These are phyloP conservation scores for Xylocampa areola DNA, from an alignment of 2,888 invertebrate species.

Conservation along the genomic window DNA sequence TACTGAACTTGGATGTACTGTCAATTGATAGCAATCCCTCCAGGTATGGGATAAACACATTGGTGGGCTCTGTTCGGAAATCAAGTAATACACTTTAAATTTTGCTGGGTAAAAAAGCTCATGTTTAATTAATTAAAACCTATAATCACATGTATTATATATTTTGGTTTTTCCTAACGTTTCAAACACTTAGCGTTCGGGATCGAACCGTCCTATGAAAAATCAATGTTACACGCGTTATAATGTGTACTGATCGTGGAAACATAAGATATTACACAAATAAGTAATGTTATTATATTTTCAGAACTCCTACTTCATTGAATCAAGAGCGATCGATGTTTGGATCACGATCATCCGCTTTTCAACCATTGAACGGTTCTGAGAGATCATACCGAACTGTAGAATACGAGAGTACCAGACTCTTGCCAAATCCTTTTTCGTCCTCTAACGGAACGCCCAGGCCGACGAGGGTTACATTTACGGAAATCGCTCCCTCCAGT, in stretches of 20 bases:
- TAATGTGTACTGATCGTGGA: too few species aligned
- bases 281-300: conserved; percentile 1
- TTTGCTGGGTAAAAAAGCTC: too few species aligned
- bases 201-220: too few species aligned
- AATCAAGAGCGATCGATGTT: conserved; percentile 73
- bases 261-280: background rate
- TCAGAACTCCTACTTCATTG: conserved; percentile 70
- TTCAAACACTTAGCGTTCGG: too few species aligned
- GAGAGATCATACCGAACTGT: conserved; percentile 73
- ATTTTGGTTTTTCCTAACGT: too few species aligned
- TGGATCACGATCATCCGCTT: conserved; percentile 82
- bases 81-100: background rate
- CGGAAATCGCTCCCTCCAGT: conserved; percentile 59
- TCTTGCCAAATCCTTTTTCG: conserved; percentile 83
- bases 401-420: conserved; percentile 74
- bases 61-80: background rate
- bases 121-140: too few species aligned
- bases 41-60: conserved; percentile 59
- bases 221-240: too few species aligned
- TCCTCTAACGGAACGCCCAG: conserved; percentile 67
- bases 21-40: conserved; percentile 75
- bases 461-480: conserved; percentile 63
- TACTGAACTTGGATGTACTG: conserved; percentile 79
- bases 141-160: too few species aligned
- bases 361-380: conserved; percentile 77